Base-by-base conservation (phyloP, 1,140 invertebrate species). In the Caerostris extrusa region DNA sequence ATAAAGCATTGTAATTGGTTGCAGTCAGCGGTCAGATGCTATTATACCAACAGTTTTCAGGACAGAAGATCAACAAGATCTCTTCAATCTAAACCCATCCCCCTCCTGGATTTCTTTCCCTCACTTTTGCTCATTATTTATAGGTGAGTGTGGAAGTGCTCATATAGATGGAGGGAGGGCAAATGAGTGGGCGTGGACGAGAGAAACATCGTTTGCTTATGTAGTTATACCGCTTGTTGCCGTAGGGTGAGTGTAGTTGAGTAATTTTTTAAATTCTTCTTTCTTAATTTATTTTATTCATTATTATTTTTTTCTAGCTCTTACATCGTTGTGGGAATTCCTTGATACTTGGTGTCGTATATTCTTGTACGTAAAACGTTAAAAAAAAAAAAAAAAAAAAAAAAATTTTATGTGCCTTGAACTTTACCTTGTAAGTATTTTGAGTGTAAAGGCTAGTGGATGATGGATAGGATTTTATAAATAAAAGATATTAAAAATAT, bases 1-100 rank as follows among this genome's bases (percentile, higher is more conserved):
- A 87, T 87, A 87, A 87, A 87, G 57, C 85, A 87, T 87, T 87
- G 85, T 87, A 87, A 87, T 87, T 87, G 85, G 85, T 87, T 87
- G 58, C 85, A 61, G 85, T 86, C 85, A 34, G 53, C 85, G 85
- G 19, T 86, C 85, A 86, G 85, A 34, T n/a, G n/a, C 85, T 87
- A 87, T 87, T 87, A 87, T 60, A 60, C 58, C 85, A 87, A 87
- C 85, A 60, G 85, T 77, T 77, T 77, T 50, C 19, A 10, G 71
- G 71, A 77, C 85, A 58, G 19, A 60, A 87, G 57, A 58, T 87
- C 85, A 58, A 58, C 55, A 58, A 85, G 82, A 85, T 85, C 82
- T 85, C 10, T 19, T 61, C 19, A 34, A 71, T 71, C 67, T 71
- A 19, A 7, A 6, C 67, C 34, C n/a, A 7, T n/a, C n/a, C 67